phyloP scores from a whole-genome alignment of 2,113 vertebrate species.

The Rhinichthys klamathensis region DNA sequence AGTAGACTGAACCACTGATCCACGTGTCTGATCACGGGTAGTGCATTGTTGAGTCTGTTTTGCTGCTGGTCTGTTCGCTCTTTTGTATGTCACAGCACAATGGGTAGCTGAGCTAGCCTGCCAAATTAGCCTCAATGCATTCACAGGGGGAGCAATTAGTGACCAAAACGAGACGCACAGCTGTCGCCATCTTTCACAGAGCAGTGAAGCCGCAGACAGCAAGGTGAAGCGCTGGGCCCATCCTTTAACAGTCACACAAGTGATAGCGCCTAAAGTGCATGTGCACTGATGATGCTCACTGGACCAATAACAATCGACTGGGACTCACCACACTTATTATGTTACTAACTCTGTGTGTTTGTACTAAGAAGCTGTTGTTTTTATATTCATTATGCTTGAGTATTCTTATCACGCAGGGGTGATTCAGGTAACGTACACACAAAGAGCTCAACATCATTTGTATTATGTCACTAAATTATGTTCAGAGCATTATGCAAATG shows the following conservation, averaged over 20 bases:
- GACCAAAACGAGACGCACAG: slow-evolving; percentile 38
- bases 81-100: slow-evolving; percentile 43
- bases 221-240: slow-evolving; percentile 23
- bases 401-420: neutral
- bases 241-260: slow-evolving; percentile 16
- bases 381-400: slow-evolving; percentile 27
- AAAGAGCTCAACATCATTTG: slow-evolving; percentile 11
- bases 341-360: neutral
- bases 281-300: neutral
- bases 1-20: slow-evolving; percentile 1
- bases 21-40: neutral
- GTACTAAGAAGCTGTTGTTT: neutral
- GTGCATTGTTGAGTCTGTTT: slow-evolving; percentile 19
- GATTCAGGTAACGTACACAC: slow-evolving; percentile 12
- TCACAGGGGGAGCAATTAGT: slow-evolving; percentile 56
- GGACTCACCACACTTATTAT: neutral
- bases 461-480: slow-evolving; percentile 37
- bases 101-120: slow-evolving; percentile 33
- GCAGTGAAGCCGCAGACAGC: slow-evolving; percentile 31
- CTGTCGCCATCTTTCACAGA: slow-evolving; percentile 47
- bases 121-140: slow-evolving; percentile 41
- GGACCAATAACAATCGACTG: neutral
- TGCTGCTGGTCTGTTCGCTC: neutral
- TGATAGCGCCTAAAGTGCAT: slow-evolving; percentile 6
- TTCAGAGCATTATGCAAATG: slow-evolving; percentile 37